These are phyloP conservation scores for Xestia sexstrigata DNA, from an alignment of 2,888 invertebrate genomes.

Conservation along the genomic window DNA sequence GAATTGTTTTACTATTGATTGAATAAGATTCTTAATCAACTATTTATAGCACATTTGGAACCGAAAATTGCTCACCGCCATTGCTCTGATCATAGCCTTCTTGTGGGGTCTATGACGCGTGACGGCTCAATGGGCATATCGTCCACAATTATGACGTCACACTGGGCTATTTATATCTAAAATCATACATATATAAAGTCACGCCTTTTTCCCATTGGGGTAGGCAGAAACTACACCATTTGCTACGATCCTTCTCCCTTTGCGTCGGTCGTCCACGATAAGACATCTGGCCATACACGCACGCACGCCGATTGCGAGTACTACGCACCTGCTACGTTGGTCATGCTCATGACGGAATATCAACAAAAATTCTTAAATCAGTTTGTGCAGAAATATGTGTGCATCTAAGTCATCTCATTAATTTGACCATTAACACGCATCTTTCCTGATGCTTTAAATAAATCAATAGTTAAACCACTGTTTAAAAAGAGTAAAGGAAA, in stretches of 20 bases:
- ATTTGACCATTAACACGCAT: too few species aligned
- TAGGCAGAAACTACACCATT: background rate
- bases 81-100: constrained; percentile 16
- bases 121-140: constrained; percentile 46
- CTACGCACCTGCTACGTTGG: too few species aligned
- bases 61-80: background rate
- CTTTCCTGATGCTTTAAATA: too few species aligned
- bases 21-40: constrained; percentile 1
- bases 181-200: background rate
- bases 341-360: too few species aligned
- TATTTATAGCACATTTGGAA: constrained; percentile 12
- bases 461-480: too few species aligned
- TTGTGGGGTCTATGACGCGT: constrained; percentile 30
- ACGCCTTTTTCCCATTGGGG: background rate
- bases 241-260: background rate
- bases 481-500: too few species aligned
- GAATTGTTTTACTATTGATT: background rate
- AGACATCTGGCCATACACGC: background rate
- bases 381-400: too few species aligned
- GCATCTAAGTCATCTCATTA: too few species aligned
- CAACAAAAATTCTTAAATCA: too few species aligned
- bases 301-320: background rate
- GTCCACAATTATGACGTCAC: constrained; percentile 41
- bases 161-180: constrained; percentile 2
- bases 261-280: background rate